phyloP scores from a whole-genome alignment of 2,888 invertebrate genomes.

The Lithophane leautieri region DNA sequence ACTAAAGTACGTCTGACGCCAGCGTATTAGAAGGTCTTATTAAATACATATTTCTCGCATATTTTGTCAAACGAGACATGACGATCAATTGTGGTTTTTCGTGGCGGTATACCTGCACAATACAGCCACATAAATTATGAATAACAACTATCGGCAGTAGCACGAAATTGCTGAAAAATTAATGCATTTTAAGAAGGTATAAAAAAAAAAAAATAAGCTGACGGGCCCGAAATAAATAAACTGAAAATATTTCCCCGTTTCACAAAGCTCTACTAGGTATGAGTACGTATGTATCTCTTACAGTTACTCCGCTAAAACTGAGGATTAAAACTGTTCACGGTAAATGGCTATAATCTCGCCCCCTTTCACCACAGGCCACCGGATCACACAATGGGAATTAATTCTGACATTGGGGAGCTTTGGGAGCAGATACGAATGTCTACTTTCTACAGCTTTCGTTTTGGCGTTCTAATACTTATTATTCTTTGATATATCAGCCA shows the following conservation, averaged over 20 bases:
- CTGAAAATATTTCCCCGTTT: background rate
- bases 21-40: background rate
- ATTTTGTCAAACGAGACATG: background rate
- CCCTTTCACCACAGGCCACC: slow-evolving; percentile 57
- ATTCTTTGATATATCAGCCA: background rate
- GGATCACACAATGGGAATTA: slow-evolving; percentile 58
- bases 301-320: slow-evolving; percentile 31
- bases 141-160: background rate
- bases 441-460: slow-evolving; percentile 42
- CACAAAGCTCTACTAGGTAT: background rate
- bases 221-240: background rate
- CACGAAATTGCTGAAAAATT: background rate
- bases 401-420: slow-evolving; percentile 57
- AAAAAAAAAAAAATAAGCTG: background rate
- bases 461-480: background rate
- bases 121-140: too few species aligned
- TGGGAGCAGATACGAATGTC: slow-evolving; percentile 29
- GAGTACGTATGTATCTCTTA: slow-evolving; percentile 5
- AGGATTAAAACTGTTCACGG: slow-evolving; percentile 60
- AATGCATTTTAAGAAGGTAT: background rate
- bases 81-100: background rate
- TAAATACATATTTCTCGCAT: background rate
- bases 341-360: slow-evolving; percentile 55
- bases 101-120: background rate
- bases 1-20: too few species aligned